phyloP scores from a whole-genome alignment of 2,113 vertebrate species.

The Microtus richardsoni region DNA sequence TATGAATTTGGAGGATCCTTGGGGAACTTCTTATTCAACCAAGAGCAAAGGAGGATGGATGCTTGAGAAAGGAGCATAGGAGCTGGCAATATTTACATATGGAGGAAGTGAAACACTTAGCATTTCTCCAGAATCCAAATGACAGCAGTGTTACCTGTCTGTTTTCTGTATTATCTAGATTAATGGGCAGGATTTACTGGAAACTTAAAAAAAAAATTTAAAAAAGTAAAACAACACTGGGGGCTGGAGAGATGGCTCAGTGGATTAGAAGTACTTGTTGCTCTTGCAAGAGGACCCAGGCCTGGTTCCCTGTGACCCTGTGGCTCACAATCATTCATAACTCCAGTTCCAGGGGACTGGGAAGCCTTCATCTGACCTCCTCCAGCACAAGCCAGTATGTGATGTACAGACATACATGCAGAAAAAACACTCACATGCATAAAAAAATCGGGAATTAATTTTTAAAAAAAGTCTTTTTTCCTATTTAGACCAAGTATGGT shows the following conservation, averaged over 20 bases:
- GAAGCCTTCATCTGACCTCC: neutral
- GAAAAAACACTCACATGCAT: neutral
- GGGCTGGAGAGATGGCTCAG: no score
- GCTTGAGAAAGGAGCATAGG: neutral
- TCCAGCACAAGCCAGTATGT: neutral
- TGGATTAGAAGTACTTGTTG: neutral
- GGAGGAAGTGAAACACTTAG: slow-evolving; percentile 2
- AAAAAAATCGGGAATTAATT: neutral
- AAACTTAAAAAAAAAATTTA: slow-evolving; percentile 10
- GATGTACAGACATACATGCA: neutral
- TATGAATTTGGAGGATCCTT: neutral
- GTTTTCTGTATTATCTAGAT: slow-evolving; percentile 4
- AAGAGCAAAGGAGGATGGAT: slow-evolving; percentile 33
- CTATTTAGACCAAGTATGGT: neutral
- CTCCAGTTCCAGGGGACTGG: neutral
- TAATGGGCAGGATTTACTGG: slow-evolving; percentile 1
- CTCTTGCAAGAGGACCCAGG: neutral
- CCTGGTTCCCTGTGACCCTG: neutral
- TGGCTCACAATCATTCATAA: neutral
- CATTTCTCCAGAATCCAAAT: slow-evolving; percentile 5
- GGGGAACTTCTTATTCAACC: neutral
- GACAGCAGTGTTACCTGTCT: neutral
- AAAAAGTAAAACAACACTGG: no score
- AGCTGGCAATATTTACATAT: neutral
- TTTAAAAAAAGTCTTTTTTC: neutral